phyloP scores from a whole-genome alignment of 2,888 invertebrate genomes.

The Limenitis arthemis region DNA sequence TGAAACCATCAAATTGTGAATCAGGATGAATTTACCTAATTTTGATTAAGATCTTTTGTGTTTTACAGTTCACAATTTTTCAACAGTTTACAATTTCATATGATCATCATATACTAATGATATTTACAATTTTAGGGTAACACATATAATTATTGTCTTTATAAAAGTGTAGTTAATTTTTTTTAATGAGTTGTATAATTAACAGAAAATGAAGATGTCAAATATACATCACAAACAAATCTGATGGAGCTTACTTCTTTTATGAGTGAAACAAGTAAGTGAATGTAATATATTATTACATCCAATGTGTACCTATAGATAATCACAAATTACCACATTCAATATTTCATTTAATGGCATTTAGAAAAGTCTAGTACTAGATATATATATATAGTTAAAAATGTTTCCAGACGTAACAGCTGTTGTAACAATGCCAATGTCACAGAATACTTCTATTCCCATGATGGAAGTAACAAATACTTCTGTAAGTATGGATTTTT shows the following conservation, averaged over 20 bases:
- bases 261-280: conserved; percentile 67
- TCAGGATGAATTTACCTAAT: no score
- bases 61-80: no score
- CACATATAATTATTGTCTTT: no score
- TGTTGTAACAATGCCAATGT: conserved; percentile 64
- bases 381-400: neutral
- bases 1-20: no score
- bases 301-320: no score
- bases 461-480: conserved; percentile 67
- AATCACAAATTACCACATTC: neutral
- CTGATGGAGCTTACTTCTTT: conserved; percentile 64
- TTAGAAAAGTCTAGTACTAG: no score
- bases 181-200: conserved; percentile 16
- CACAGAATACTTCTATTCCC: conserved; percentile 61
- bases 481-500: conserved; percentile 44
- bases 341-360: no score
- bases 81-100: no score
- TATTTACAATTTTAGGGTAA: no score
- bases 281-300: neutral
- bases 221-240: conserved; percentile 56
- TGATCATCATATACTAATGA: no score
- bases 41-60: no score
- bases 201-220: conserved; percentile 57
- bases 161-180: neutral
- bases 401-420: conserved; percentile 60